phyloP scores from a whole-genome alignment of 1,140 invertebrate genomes.

The Papilio glaucus region DNA sequence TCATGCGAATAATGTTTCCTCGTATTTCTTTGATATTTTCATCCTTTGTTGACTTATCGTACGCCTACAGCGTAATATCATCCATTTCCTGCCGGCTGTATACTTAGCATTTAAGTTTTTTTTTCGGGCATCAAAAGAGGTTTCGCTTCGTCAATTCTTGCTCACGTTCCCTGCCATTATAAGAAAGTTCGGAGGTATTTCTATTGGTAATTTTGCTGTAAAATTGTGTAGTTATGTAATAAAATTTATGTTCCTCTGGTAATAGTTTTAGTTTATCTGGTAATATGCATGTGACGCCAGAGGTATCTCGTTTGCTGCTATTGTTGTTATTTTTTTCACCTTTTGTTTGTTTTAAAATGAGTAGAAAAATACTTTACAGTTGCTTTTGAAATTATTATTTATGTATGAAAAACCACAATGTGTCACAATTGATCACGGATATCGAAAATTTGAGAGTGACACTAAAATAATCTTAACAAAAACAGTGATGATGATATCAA shows the following conservation, averaged over 20 bases:
- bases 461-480: too few species aligned
- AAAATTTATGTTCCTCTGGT: background rate
- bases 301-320: too few species aligned
- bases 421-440: too few species aligned
- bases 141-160: background rate
- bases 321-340: too few species aligned
- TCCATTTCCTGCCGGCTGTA: constrained; percentile 1
- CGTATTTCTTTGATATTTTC: constrained; percentile 24
- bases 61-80: constrained; percentile 18
- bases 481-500: too few species aligned
- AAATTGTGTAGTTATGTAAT: background rate
- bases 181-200: background rate
- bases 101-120: constrained; percentile 15
- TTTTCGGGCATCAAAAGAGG: background rate
- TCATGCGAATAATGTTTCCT: constrained; percentile 25
- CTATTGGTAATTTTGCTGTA: background rate
- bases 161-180: background rate
- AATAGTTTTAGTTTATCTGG: background rate
- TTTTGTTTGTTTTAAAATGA: too few species aligned
- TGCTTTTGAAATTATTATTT: too few species aligned
- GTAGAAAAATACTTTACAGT: too few species aligned
- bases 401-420: too few species aligned
- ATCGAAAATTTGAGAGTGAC: too few species aligned
- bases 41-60: constrained; percentile 16
- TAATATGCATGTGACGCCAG: too few species aligned